phyloP scores from a whole-genome alignment of 1,140 invertebrate genomes.

The Drosophila kanapiae region DNA sequence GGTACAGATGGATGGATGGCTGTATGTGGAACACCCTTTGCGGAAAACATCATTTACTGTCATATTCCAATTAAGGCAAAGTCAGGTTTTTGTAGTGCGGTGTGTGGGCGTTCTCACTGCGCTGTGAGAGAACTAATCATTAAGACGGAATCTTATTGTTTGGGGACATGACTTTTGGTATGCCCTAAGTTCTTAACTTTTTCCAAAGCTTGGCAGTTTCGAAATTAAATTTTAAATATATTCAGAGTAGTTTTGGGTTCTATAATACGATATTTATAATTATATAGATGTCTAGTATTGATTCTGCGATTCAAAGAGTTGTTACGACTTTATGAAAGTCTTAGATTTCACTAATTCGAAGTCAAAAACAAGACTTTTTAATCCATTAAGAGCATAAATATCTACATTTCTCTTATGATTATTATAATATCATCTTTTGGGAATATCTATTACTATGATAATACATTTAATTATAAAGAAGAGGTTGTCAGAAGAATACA shows the following conservation, averaged over 20 bases:
- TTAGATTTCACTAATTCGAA: too few relatives aligned
- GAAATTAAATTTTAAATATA: too few relatives aligned
- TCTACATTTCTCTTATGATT: too few relatives aligned
- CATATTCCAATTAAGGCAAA: slow-evolving; percentile 71
- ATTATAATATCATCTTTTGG: too few relatives aligned
- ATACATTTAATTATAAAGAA: too few relatives aligned
- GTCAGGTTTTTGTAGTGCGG: slow-evolving; percentile 44
- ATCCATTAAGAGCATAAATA: too few relatives aligned
- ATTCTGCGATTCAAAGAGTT: neutral
- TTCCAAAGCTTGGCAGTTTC: too few relatives aligned
- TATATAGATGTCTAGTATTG: neutral
- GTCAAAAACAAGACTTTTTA: too few relatives aligned
- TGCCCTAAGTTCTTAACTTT: neutral
- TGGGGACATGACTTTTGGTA: neutral
- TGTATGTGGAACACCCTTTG: slow-evolving; percentile 62
- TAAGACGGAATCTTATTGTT: slow-evolving; percentile 24
- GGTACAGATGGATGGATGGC: slow-evolving; percentile 9
- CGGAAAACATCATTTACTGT: slow-evolving; percentile 75
- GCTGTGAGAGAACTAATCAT: slow-evolving; percentile 23
- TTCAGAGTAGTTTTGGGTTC: too few relatives aligned
- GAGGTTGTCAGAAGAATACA: neutral
- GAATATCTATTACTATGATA: too few relatives aligned
- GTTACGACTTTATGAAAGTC: neutral
- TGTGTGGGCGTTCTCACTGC: slow-evolving; percentile 64
- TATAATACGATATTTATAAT: too few relatives aligned